Evolutionary conservation across 2,888 invertebrate species (phyloP).

Genomic region (Trypoxylon attenuatum): DNA sequence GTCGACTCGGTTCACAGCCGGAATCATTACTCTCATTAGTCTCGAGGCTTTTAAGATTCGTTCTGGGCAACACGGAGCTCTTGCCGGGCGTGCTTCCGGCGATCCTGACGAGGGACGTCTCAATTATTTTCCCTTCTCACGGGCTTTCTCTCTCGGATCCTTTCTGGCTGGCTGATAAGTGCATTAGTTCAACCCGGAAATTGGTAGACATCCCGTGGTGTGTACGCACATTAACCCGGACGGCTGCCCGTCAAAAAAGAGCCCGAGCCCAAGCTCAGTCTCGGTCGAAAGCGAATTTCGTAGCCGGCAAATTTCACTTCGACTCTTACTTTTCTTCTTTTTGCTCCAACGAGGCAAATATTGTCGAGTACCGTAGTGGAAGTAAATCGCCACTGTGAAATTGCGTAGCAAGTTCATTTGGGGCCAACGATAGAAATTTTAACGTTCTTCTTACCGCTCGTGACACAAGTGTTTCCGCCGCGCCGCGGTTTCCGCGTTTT

Average conservation of each 20-base stretch:
- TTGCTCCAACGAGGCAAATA: slow-evolving; percentile 24
- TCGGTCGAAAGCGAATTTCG: too few relatives aligned
- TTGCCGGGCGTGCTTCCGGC: slow-evolving; percentile 11
- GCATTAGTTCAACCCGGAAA: slow-evolving; percentile 59
- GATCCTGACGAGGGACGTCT: slow-evolving; percentile 33
- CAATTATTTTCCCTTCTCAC: slow-evolving; percentile 46
- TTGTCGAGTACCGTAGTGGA: slow-evolving; percentile 22
- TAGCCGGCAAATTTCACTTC: too few relatives aligned
- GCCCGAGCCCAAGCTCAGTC: too few relatives aligned
- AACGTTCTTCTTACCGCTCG: not conserved
- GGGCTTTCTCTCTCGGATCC: slow-evolving; percentile 25
- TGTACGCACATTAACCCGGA: slow-evolving; percentile 56
- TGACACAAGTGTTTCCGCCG: too few relatives aligned
- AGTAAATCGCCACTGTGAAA: not conserved
- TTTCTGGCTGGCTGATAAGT: slow-evolving; percentile 45
- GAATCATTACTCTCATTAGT: slow-evolving; percentile 24
- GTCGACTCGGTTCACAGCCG: slow-evolving; percentile 19
- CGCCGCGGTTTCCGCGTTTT: not conserved
- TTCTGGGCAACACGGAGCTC: slow-evolving; percentile 24
- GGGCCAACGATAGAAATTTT: too few relatives aligned
- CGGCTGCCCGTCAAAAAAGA: slow-evolving; percentile 30
- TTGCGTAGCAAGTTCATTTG: not conserved
- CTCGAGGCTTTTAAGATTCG: slow-evolving; percentile 41
- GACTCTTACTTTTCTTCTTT: slow-evolving; percentile 33
- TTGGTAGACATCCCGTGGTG: slow-evolving; percentile 59